These are phyloP conservation scores for Heliconius nattereri DNA, from an alignment of 1,140 invertebrate species.

Conservation along the genomic window DNA sequence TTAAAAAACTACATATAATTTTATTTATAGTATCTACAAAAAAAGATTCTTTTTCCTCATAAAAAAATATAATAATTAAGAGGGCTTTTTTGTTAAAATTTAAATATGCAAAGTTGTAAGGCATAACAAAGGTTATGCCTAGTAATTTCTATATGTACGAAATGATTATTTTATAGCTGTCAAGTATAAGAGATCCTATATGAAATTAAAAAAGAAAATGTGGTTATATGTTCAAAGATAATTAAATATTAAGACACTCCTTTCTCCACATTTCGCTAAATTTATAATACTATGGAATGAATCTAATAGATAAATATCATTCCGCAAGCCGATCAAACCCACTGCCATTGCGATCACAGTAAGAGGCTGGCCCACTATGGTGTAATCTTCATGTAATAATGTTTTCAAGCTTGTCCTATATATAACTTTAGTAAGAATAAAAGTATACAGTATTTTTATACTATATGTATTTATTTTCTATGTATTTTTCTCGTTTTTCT, in stretches of 20 bases:
- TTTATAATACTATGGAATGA: too few relatives aligned
- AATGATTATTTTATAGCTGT: neutral
- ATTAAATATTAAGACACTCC: neutral
- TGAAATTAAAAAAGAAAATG: neutral
- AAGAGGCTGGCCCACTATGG: too few relatives aligned
- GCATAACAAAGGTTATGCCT: neutral
- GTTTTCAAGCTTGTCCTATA: conserved; percentile 40
- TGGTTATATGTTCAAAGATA: neutral
- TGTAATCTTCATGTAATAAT: conserved; percentile 9
- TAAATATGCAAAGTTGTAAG: neutral
- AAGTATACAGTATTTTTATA: conserved; percentile 73
- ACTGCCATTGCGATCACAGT: too few relatives aligned
- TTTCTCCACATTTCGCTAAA: neutral
- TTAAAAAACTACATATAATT: neutral
- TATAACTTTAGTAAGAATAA: conserved; percentile 29
- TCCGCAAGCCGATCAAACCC: too few relatives aligned
- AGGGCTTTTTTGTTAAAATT: neutral
- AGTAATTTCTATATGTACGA: neutral
- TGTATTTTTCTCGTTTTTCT: conserved; percentile 55
- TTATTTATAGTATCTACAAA: neutral
- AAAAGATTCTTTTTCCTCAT: neutral
- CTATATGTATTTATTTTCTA: conserved; percentile 63
- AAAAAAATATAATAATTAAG: neutral
- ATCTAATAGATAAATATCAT: too few relatives aligned
- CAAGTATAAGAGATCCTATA: neutral